phyloP scores from a whole-genome alignment of 2,888 invertebrate species.

The Tridacna crocea region DNA sequence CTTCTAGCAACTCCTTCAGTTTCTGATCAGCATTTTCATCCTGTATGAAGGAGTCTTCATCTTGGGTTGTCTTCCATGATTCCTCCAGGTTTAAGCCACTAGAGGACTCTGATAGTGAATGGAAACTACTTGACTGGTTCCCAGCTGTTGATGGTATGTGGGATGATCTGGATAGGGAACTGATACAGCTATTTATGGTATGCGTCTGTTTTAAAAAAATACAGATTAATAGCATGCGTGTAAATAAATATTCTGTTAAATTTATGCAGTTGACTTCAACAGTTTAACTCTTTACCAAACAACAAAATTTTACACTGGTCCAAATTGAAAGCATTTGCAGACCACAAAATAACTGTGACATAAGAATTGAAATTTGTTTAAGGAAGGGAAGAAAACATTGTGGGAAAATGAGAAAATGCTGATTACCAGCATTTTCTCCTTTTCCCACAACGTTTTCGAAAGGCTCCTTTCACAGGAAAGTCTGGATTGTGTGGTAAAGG shows the following conservation, averaged over 20 bases:
- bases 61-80: conserved; percentile 44
- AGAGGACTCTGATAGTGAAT: conserved; percentile 56
- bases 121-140: conserved; percentile 42
- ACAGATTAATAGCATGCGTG: not conserved
- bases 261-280: no score
- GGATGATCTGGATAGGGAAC: conserved; percentile 57
- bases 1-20: conserved; percentile 60
- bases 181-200: conserved; percentile 69
- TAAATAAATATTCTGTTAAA: not conserved
- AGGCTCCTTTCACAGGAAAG: no score
- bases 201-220: conserved; percentile 65
- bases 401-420: no score
- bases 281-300: no score
- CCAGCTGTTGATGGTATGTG: conserved; percentile 24
- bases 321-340: no score
- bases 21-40: conserved; percentile 48
- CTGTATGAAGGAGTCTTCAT: conserved; percentile 4
- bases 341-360: no score
- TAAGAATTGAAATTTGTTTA: no score
- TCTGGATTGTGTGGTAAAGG: no score
- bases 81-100: conserved; percentile 52
- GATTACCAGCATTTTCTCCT: no score
- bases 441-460: no score
- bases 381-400: no score
- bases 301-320: no score